These are phyloP conservation scores for Xenopus petersii DNA, from an alignment of 2,797 vertebrate species.

Conservation along the genomic window DNA sequence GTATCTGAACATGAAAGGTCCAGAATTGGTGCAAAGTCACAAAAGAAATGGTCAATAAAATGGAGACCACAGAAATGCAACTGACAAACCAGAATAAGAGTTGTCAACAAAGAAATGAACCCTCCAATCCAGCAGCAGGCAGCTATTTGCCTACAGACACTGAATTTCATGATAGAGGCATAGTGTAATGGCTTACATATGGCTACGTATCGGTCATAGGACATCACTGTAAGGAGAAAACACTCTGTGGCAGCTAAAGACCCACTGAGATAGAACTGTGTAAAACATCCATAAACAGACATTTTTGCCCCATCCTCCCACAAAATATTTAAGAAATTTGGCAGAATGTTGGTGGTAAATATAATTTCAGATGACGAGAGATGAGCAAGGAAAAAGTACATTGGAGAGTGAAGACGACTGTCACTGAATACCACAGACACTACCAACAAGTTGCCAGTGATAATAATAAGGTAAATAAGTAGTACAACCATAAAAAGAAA, in stretches of 20 bases:
- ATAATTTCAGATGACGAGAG: too few relatives aligned
- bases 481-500: slow-evolving; percentile 12
- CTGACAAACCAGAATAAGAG: slow-evolving; percentile 43
- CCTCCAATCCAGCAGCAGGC: slow-evolving; percentile 46
- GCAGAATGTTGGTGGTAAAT: too few relatives aligned
- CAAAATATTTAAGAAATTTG: not conserved
- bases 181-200: slow-evolving; percentile 56
- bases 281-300: too few relatives aligned
- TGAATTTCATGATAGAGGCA: slow-evolving; percentile 41
- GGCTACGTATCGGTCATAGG: slow-evolving; percentile 56
- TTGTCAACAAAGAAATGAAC: slow-evolving; percentile 48
- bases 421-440: not conserved
- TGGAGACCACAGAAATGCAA: slow-evolving; percentile 51
- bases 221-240: slow-evolving; percentile 55
- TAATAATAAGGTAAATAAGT: slow-evolving; percentile 2
- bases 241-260: slow-evolving; percentile 55
- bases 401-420: not conserved
- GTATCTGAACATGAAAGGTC: slow-evolving; percentile 51
- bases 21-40: slow-evolving; percentile 54
- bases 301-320: too few relatives aligned
- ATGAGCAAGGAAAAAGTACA: too few relatives aligned
- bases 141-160: slow-evolving; percentile 42
- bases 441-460: slow-evolving; percentile 14
- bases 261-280: slow-evolving; percentile 57
- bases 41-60: slow-evolving; percentile 52